These are phyloP conservation scores for Hypselothyrea guttata DNA, from an alignment of 2,888 invertebrate genomes.

Conservation along the genomic window DNA sequence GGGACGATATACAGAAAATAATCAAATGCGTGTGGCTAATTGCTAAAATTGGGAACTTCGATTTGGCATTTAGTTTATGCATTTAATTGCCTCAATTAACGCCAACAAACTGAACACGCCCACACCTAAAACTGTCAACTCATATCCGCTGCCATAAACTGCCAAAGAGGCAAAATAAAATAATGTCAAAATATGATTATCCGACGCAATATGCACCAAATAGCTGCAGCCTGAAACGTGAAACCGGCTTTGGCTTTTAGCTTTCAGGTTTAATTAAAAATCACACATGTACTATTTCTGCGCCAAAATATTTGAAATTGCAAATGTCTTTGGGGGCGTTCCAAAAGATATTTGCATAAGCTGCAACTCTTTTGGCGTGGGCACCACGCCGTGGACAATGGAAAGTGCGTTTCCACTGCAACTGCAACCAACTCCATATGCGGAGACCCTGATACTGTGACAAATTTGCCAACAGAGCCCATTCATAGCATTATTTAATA, in stretches of 20 bases:
- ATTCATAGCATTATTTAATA: conserved; percentile 14
- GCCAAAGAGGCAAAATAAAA: conserved; percentile 22
- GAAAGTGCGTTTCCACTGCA: conserved; percentile 55
- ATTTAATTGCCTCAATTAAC: conserved; percentile 72
- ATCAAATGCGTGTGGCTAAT: conserved; percentile 63
- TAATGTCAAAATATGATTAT: conserved; percentile 24
- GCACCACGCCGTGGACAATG: conserved; percentile 41
- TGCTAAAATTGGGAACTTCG: conserved; percentile 9
- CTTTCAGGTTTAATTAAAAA: conserved; percentile 52
- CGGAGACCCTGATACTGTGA: conserved; percentile 35
- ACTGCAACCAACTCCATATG: conserved; percentile 14
- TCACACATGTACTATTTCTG: conserved; percentile 23
- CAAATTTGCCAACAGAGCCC: conserved; percentile 52
- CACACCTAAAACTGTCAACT: conserved; percentile 54
- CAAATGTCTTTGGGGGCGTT: conserved; percentile 35
- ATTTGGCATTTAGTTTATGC: conserved; percentile 34
- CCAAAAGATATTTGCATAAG: conserved; percentile 48
- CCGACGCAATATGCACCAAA: conserved; percentile 47
- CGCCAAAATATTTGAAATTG: conserved; percentile 31
- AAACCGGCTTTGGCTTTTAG: conserved; percentile 35
- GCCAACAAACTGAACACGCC: conserved; percentile 47
- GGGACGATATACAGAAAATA: background rate
- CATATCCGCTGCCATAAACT: conserved; percentile 71
- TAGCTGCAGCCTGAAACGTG: conserved; percentile 25
- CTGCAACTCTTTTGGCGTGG: conserved; percentile 20